phyloP scores from a whole-genome alignment of 2,888 invertebrate genomes.

The Cerceris rybyensis region DNA sequence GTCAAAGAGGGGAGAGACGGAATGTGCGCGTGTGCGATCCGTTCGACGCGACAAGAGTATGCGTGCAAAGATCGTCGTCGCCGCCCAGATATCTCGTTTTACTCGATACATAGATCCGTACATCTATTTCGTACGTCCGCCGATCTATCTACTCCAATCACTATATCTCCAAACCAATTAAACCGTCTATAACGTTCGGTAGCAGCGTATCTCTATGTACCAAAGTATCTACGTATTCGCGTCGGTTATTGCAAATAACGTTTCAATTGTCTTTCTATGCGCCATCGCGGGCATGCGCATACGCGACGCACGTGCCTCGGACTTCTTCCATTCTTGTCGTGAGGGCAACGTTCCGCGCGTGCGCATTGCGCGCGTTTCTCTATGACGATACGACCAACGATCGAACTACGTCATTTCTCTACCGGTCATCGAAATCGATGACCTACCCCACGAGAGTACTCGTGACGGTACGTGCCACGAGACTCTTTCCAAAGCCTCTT shows the following conservation, averaged over 20 bases:
- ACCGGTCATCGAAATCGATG: slow-evolving; percentile 29
- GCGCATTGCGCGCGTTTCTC: slow-evolving; percentile 29
- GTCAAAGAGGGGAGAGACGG: no score
- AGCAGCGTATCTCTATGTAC: neutral
- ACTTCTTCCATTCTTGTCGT: slow-evolving; percentile 33
- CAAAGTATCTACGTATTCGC: neutral
- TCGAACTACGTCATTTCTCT: slow-evolving; percentile 46
- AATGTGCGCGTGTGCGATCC: neutral
- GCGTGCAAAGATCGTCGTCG: slow-evolving; percentile 23
- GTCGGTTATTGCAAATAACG: slow-evolving; percentile 25
- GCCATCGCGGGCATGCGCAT: slow-evolving; percentile 14
- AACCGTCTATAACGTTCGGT: neutral
- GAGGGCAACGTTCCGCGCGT: slow-evolving; percentile 44
- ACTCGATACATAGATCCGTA: no score
- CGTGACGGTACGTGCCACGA: slow-evolving; percentile 2
- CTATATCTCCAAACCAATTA: slow-evolving; percentile 8
- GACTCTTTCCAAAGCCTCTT: slow-evolving; percentile 37
- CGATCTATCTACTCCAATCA: slow-evolving; percentile 25
- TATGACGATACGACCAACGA: slow-evolving; percentile 12
- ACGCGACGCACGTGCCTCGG: slow-evolving; percentile 4
- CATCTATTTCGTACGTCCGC: neutral
- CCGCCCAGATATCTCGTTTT: neutral
- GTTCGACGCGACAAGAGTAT: slow-evolving; percentile 19
- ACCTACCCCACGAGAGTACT: slow-evolving; percentile 43
- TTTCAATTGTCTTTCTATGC: slow-evolving; percentile 21